These are phyloP conservation scores for Eupleurogrammus muticus DNA, from an alignment of 2,797 vertebrate species.

Conservation along the genomic window DNA sequence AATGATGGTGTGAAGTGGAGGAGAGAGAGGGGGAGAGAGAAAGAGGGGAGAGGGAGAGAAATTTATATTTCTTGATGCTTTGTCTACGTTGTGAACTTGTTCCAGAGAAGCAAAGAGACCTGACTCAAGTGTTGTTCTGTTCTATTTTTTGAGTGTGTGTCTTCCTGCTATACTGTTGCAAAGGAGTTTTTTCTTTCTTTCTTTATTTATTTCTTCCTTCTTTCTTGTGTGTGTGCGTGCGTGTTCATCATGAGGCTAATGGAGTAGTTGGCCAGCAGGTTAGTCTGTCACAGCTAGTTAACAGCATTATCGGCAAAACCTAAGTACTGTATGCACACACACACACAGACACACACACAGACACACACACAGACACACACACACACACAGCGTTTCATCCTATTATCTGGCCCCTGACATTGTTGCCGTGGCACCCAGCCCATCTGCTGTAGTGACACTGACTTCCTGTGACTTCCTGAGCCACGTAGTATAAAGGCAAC, in stretches of 20 bases:
- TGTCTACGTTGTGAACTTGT: constrained; percentile 17
- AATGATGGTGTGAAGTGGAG: constrained; percentile 70
- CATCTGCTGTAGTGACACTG: constrained; percentile 32
- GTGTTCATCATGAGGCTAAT: constrained; percentile 42
- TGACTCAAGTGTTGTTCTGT: constrained; percentile 7
- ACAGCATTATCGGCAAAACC: constrained; percentile 31
- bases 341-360: neutral
- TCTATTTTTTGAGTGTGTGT: too few species aligned
- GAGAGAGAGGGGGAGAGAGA: constrained; percentile 24
- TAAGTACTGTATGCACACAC: constrained; percentile 14
- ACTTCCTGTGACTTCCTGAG: constrained; percentile 38
- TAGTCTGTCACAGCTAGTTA: constrained; percentile 59
- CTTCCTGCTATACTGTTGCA: too few species aligned
- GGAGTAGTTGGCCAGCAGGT: constrained; percentile 50
- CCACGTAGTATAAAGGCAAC: neutral
- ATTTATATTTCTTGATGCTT: constrained; percentile 40
- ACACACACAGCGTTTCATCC: constrained; percentile 37
- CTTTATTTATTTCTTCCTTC: neutral
- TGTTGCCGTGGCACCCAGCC: constrained; percentile 34
- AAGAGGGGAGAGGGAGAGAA: constrained; percentile 19
- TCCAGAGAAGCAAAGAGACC: neutral
- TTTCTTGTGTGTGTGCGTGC: neutral
- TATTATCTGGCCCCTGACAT: constrained; percentile 46
- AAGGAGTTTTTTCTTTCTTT: neutral
- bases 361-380: constrained; percentile 8